A percentile compares a stretch with the other conserved stretches of the same genome.
phyloP scores from a whole-genome alignment of 2,113 vertebrate genomes.

The Pelecanoides urinatrix region DNA sequence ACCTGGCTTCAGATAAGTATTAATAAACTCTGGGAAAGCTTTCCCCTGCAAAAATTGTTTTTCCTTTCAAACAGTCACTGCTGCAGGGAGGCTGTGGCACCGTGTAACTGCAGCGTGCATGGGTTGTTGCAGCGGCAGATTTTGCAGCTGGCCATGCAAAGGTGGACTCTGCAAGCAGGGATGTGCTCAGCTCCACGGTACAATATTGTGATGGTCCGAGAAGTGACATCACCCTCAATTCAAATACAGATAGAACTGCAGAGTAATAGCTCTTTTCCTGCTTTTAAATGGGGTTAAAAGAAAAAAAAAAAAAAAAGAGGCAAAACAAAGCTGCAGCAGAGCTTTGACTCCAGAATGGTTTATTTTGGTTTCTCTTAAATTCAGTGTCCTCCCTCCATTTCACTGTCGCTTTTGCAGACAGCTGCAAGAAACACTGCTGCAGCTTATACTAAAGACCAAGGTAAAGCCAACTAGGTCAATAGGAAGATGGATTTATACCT shows the following conservation, averaged over 20 bases:
- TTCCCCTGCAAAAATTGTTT: neutral
- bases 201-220: neutral
- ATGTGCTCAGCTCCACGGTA: neutral
- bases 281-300: neutral
- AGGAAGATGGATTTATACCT: neutral
- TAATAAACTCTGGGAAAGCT: neutral
- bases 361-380: neutral
- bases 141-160: neutral
- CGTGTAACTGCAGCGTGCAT: neutral
- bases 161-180: neutral
- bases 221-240: neutral
- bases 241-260: neutral
- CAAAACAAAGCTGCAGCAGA: neutral
- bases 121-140: rapidly evolving
- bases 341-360: neutral
- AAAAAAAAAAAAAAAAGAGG: neutral
- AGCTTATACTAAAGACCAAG: neutral
- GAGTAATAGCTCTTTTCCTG: neutral
- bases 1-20: neutral
- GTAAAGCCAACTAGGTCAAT: neutral
- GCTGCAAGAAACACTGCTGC: neutral
- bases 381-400: neutral
- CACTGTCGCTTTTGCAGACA: neutral
- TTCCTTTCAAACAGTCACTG: neutral
- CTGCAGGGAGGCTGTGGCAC: neutral